Evolutionary conservation across 2,797 vertebrate species (phyloP).

Genomic region (Oryzias dopingdopingensis): DNA sequence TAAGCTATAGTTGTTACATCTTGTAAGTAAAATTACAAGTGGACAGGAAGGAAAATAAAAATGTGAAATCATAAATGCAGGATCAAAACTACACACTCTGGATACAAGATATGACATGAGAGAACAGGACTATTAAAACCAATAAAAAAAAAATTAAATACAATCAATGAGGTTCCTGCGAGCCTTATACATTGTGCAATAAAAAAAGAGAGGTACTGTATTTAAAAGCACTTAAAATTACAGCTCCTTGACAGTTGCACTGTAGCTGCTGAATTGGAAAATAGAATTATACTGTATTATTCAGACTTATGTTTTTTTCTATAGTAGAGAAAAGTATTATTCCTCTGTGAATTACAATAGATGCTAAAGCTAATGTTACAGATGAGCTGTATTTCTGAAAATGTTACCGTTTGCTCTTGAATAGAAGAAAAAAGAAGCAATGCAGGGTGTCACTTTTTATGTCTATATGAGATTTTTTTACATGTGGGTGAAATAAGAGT

Average conservation of each 20-base stretch:
- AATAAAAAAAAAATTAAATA: conserved; percentile 24
- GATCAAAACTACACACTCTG: not conserved
- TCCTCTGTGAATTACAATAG: conserved; percentile 18
- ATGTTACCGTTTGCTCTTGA: conserved; percentile 12
- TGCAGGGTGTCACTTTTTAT: conserved; percentile 37
- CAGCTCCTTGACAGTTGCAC: conserved; percentile 27
- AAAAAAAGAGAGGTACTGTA: conserved; percentile 44
- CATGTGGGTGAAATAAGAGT: too few relatives aligned
- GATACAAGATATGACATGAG: conserved; percentile 5
- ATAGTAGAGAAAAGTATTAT: conserved; percentile 8
- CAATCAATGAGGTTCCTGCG: conserved; percentile 38
- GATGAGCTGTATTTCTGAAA: conserved; percentile 26
- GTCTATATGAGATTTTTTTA: conserved; percentile 48
- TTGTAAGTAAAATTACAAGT: too few relatives aligned
- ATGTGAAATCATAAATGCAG: not conserved
- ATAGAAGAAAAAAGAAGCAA: conserved; percentile 30
- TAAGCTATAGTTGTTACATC: too few relatives aligned
- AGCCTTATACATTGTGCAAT: conserved; percentile 68
- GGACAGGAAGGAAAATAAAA: too few relatives aligned
- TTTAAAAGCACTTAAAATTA: conserved; percentile 22
- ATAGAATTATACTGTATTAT: conserved; percentile 10
- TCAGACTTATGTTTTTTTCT: not conserved
- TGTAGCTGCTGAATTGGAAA: conserved; percentile 9
- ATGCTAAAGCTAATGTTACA: conserved; percentile 21
- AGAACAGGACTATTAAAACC: not conserved